A percentile compares a stretch with the other conserved stretches of the same genome.
phyloP scores from a whole-genome alignment of 2,113 vertebrate species.

The Mobula hypostoma region DNA sequence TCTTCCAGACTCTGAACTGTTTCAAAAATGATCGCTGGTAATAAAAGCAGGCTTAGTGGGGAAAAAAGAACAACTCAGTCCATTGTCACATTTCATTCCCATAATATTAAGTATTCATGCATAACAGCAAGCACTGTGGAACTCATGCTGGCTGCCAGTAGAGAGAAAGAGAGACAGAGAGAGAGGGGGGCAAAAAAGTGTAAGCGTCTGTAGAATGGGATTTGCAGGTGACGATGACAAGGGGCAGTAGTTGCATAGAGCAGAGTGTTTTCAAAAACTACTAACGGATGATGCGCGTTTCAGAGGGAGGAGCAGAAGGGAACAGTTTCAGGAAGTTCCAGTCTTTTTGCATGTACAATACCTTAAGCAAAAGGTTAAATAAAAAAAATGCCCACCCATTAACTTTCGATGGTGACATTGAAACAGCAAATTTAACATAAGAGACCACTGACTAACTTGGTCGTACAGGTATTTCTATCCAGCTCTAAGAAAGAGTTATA shows the following conservation, averaged over 20 bases:
- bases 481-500: conserved; percentile 27
- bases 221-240: not conserved
- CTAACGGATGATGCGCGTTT: not conserved
- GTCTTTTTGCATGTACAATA: conserved; percentile 6
- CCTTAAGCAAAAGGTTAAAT: not conserved
- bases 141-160: not conserved
- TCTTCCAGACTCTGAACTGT: not conserved
- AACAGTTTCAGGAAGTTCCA: conserved; percentile 4
- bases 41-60: conserved; percentile 54
- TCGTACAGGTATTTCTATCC: conserved; percentile 21
- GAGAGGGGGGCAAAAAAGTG: not conserved
- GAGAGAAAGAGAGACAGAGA: not conserved
- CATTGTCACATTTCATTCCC: not conserved
- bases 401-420: conserved; percentile 15
- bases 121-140: not conserved
- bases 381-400: conserved; percentile 26
- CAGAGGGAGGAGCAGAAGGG: conserved; percentile 2
- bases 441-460: not conserved
- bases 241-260: not conserved
- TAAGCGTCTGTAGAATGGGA: not conserved
- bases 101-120: not conserved
- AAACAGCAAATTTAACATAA: conserved; percentile 27
- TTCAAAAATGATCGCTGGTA: conserved; percentile 45
- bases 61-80: conserved; percentile 45
- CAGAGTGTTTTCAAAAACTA: not conserved